A percentile compares a stretch with the other conserved stretches of the same genome.
Evolutionary conservation across 2,113 vertebrate genomes (phyloP).

Genomic region (Oncorhynchus tshawytscha): DNA sequence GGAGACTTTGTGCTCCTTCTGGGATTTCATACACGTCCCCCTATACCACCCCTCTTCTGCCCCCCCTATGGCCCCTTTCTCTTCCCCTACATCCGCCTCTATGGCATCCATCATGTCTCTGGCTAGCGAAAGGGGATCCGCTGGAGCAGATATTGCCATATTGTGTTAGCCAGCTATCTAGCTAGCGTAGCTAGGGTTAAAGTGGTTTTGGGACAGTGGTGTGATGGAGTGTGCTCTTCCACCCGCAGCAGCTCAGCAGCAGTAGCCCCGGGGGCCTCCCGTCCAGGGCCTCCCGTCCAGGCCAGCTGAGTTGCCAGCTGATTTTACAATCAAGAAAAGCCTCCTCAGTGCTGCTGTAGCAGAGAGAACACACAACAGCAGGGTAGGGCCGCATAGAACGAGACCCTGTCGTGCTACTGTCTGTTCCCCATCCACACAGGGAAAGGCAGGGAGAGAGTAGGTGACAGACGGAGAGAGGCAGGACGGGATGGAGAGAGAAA

Average conservation of each 20-base stretch:
- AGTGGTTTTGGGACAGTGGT: slow-evolving; percentile 14
- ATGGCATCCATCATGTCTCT: neutral
- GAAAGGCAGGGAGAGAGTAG: neutral
- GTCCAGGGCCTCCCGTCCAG: too few species aligned
- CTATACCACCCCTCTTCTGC: neutral
- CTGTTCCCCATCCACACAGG: neutral
- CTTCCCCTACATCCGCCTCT: neutral
- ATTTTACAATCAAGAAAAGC: slow-evolving; percentile 13
- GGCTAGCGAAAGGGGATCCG: slow-evolving; percentile 31
- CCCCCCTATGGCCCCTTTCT: slow-evolving; percentile 5
- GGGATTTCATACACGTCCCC: neutral
- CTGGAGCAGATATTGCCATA: slow-evolving; percentile 39
- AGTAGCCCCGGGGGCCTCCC: neutral
- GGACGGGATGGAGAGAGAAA: neutral
- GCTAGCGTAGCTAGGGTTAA: slow-evolving; percentile 11
- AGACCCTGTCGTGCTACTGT: too few species aligned
- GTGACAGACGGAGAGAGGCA: neutral
- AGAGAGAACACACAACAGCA: neutral
- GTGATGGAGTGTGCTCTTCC: neutral
- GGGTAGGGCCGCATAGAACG: neutral
- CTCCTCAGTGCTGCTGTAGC: neutral
- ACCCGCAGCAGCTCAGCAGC: slow-evolving; percentile 1
- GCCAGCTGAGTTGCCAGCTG: neutral
- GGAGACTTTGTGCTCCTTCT: neutral
- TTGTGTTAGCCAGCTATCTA: slow-evolving; percentile 54